Conservation (phyloP, 2,797 vertebrate genomes). For the Cercopithecus diana region DNA sequence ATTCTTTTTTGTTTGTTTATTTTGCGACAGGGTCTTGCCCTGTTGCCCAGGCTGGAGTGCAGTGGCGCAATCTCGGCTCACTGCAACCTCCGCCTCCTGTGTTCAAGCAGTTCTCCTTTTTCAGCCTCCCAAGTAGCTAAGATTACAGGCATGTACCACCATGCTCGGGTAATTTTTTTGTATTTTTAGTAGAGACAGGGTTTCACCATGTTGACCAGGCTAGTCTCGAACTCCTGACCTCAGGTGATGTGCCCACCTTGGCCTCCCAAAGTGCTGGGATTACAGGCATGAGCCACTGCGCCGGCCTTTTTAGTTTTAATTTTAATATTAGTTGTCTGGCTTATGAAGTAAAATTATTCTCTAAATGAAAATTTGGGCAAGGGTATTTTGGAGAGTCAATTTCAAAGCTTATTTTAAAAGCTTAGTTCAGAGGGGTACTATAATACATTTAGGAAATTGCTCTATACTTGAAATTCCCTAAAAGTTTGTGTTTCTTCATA, state of each 20-base stretch:
- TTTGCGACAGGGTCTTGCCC: too few relatives aligned
- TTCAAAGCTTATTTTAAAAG: constrained; percentile 32
- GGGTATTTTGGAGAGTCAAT: background rate
- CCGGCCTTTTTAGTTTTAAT: background rate
- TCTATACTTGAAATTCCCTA: background rate
- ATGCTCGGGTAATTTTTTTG: background rate
- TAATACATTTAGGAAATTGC: background rate
- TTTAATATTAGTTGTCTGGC: background rate
- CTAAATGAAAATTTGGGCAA: background rate
- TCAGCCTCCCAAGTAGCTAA: background rate
- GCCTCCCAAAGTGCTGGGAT: background rate
- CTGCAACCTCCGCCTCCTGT: background rate
- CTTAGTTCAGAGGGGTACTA: background rate
- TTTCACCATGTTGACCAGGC: background rate
- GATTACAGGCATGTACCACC: background rate
- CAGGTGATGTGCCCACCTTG: background rate
- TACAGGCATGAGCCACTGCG: background rate
- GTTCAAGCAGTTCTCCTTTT: background rate
- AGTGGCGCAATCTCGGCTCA: background rate
- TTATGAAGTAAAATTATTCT: constrained; percentile 14
- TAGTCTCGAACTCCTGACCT: background rate
- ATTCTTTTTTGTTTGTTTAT: background rate
- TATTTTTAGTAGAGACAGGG: background rate
- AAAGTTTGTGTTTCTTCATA: background rate
- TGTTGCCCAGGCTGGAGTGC: background rate